Conservation (phyloP, 2,113 vertebrate genomes). For the Hippocampus guttulatus region DNA sequence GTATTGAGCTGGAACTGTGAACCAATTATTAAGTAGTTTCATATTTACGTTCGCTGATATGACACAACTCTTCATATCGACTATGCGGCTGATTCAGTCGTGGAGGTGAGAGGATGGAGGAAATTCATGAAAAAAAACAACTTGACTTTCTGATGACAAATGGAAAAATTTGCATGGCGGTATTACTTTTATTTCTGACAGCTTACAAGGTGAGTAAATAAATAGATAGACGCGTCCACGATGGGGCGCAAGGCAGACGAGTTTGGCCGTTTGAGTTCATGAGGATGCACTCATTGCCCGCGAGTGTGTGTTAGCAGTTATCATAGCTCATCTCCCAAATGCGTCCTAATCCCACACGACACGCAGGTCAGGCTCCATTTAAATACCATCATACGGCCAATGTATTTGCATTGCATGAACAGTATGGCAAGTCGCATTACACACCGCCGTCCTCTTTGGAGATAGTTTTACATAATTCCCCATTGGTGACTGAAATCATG, state of each 20-base stretch:
- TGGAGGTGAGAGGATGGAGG: too few relatives aligned
- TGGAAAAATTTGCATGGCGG: not conserved
- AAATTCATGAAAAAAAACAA: not conserved
- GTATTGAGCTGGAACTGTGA: too few relatives aligned
- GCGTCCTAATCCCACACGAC: conserved; percentile 66
- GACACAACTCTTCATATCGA: too few relatives aligned
- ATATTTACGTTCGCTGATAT: too few relatives aligned
- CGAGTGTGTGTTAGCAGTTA: conserved; percentile 40
- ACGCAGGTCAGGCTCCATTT: conserved; percentile 64
- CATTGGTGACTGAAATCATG: conserved; percentile 75
- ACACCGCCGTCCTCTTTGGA: conserved; percentile 73
- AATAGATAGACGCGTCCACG: conserved; percentile 16
- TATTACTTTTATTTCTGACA: not conserved
- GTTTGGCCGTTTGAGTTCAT: conserved; percentile 53
- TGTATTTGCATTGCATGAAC: conserved; percentile 79
- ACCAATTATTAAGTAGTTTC: too few relatives aligned
- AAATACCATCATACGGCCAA: conserved; percentile 70
- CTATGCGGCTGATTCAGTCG: not conserved
- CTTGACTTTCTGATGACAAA: not conserved
- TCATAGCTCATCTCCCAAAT: conserved; percentile 62
- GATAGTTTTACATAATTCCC: conserved; percentile 77
- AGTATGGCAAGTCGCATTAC: conserved; percentile 77
- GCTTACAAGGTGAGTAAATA: not conserved
- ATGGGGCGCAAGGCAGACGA: conserved; percentile 18
- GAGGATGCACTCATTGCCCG: conserved; percentile 58